These are phyloP conservation scores for Melanotaenia boesemani DNA, from an alignment of 2,797 vertebrate genomes.

Conservation along the genomic window DNA sequence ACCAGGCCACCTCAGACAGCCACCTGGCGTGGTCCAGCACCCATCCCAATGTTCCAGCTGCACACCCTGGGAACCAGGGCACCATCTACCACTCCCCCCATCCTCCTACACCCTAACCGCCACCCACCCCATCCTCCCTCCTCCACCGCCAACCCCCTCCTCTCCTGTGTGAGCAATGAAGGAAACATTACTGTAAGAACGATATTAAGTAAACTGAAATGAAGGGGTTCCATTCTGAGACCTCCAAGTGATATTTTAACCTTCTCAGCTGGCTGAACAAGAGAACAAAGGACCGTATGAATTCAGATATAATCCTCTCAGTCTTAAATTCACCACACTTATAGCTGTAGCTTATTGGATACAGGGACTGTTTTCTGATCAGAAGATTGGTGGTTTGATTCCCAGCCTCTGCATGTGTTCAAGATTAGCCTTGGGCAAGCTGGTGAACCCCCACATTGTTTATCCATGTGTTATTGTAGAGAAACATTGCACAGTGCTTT, in stretches of 20 bases:
- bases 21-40: too few species aligned
- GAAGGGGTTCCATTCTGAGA: constrained; percentile 40
- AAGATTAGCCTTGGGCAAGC: neutral
- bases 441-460: neutral
- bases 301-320: constrained; percentile 51
- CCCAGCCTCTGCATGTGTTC: neutral
- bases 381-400: neutral
- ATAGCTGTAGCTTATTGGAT: neutral
- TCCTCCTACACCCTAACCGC: too few species aligned
- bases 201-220: constrained; percentile 51
- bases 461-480: neutral
- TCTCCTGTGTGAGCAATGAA: constrained; percentile 38
- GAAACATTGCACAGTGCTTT: neutral
- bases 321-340: constrained; percentile 34
- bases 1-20: too few species aligned
- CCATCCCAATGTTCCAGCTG: too few species aligned
- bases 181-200: constrained; percentile 51
- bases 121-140: too few species aligned
- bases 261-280: constrained; percentile 51
- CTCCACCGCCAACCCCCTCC: neutral
- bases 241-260: constrained; percentile 39
- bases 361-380: neutral
- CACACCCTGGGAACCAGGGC: too few species aligned
- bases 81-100: too few species aligned
- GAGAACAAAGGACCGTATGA: constrained; percentile 60